Base-by-base conservation (phyloP, 1,140 invertebrate species). In the Drosophila sulfurigaster region DNA sequence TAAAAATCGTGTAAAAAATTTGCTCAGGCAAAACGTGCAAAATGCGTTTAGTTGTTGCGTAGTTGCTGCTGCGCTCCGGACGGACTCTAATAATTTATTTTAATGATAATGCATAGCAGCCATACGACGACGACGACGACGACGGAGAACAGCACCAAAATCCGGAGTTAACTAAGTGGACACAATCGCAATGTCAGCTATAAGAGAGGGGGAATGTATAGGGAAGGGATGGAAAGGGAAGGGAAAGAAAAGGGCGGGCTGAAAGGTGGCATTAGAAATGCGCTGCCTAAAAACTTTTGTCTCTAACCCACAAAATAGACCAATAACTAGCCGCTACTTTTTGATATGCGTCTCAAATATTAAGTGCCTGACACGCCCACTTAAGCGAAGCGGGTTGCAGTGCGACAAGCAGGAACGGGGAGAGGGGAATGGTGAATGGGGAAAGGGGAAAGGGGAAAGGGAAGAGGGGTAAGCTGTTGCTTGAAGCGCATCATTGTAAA, bases 1-100 rank as follows among this genome's bases (percentile, higher is more conserved):
- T 89, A 85, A 89, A 89, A 89, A 89, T 85, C 81, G 78, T 89
- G 85, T 89, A 89, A 89, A 89, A 89, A 89, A 89, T 89, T 89
- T 88, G 70, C 67, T 78, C 78, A 79, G 65, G 80, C 58, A 71
- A 85, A 81, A 89, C 85, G 85, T 89, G 85, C 85, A 85, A 88
- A 83, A 89, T 89, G 81, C 85, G 85, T 89, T 88, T 87, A 76
- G 74, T 76, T 76, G 75, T 54, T 69, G 49, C 46, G 41, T 77
- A 52, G 74, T 71, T 70, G 72, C 68, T 43, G 65, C 54, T 13
- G 41, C 41, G 38, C 38, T 7, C 38, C 38, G 38, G 78, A 52
- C 56, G 80, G 77, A 88, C 78, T 72, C 87, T 88, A 91, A 91
- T 91, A 91, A 83, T 91, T 91, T 91, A 91, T 91, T 87, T 91